Evolutionary conservation across 1,140 invertebrate genomes (phyloP).

Genomic region (Anastrepha ludens): DNA sequence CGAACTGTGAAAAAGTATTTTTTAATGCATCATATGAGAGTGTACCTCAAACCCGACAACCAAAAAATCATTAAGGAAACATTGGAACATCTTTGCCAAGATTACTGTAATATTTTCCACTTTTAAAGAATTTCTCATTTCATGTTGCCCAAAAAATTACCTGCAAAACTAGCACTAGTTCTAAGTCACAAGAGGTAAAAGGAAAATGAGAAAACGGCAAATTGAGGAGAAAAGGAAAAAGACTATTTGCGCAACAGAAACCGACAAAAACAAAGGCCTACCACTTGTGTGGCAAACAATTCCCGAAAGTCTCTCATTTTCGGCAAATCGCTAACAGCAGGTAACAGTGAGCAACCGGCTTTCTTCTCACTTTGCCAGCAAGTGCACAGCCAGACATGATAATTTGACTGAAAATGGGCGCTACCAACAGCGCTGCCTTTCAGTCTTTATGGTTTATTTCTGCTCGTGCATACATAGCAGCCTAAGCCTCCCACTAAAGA

Average conservation of each 20-base stretch:
- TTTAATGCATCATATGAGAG: too few relatives aligned
- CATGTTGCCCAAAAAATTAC: too few relatives aligned
- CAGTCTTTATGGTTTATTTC: background rate
- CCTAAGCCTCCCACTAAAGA: background rate
- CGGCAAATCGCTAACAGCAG: background rate
- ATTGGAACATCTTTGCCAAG: too few relatives aligned
- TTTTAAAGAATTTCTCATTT: too few relatives aligned
- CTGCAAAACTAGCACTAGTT: background rate
- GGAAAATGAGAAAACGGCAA: background rate
- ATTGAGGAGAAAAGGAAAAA: background rate
- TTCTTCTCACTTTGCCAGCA: background rate
- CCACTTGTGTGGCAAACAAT: conserved; percentile 16
- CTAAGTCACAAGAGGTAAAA: background rate
- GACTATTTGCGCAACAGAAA: background rate
- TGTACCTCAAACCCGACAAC: too few relatives aligned
- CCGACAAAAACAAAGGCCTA: background rate
- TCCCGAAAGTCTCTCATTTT: background rate
- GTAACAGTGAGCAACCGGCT: background rate
- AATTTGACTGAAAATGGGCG: background rate
- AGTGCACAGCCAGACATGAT: background rate
- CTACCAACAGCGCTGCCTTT: background rate
- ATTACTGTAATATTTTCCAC: too few relatives aligned
- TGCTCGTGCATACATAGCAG: background rate
- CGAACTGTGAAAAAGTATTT: too few relatives aligned
- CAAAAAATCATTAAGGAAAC: too few relatives aligned